phyloP scores from a whole-genome alignment of 2,113 vertebrate genomes.

The Microtus ochrogaster region DNA sequence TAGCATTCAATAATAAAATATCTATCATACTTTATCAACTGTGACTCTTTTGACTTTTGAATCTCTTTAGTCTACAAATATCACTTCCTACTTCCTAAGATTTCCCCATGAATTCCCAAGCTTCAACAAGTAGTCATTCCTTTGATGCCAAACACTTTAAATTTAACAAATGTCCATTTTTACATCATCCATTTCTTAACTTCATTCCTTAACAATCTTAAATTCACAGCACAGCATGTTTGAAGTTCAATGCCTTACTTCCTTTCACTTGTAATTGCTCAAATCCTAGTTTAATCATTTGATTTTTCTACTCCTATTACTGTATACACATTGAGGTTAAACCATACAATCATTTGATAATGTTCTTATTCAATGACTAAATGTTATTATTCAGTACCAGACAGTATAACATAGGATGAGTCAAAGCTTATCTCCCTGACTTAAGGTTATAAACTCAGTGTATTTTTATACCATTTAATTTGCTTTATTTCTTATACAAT shows the following conservation, averaged over 20 bases:
- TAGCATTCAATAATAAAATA: neutral
- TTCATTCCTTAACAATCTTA: neutral
- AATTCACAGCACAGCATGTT: neutral
- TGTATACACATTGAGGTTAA: neutral
- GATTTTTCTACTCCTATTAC: neutral
- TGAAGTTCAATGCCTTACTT: neutral
- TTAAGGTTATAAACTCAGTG: neutral
- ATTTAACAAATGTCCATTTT: accelerated
- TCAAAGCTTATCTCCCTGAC: neutral
- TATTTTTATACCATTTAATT: neutral
- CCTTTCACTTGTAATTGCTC: neutral
- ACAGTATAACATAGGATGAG: neutral
- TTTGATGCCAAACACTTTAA: neutral
- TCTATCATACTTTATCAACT: neutral
- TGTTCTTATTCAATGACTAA: neutral
- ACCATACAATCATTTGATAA: neutral
- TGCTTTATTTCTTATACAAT: neutral
- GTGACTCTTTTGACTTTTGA: neutral
- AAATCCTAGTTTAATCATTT: neutral
- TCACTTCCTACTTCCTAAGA: neutral
- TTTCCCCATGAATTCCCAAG: neutral
- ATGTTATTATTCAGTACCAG: neutral
- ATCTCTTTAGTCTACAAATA: neutral
- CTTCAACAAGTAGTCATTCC: neutral
- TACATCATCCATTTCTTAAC: neutral